Conservation (phyloP, 1,140 invertebrate species). For the Bathynomus jamesi region DNA sequence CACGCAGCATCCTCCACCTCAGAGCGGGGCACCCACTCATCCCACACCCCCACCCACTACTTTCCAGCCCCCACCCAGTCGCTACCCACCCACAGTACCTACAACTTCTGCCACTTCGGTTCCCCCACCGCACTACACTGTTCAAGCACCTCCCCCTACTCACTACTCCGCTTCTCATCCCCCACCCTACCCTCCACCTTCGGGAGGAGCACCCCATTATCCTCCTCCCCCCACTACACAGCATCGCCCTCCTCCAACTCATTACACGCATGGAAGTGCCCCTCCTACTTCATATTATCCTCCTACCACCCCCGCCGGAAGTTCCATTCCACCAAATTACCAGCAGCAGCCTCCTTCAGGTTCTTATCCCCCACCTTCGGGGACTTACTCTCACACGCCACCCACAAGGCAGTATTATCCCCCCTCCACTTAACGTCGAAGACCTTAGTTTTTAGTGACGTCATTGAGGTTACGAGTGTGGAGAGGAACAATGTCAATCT, state of each 20-base stretch:
- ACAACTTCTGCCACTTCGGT: conserved; percentile 2
- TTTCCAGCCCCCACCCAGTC: conserved; percentile 12
- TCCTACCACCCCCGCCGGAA: conserved; percentile 12
- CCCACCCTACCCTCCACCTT: conserved; percentile 15
- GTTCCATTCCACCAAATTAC: neutral
- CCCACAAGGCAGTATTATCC: neutral
- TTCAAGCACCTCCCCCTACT: conserved; percentile 16
- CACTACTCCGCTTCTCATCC: conserved; percentile 13
- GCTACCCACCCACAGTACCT: conserved; percentile 9
- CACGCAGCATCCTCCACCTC: conserved; percentile 24
- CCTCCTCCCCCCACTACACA: conserved; percentile 11
- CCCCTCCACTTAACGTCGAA: neutral
- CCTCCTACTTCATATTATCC: conserved; percentile 11
- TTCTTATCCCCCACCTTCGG: neutral
- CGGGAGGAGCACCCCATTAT: conserved; percentile 11
- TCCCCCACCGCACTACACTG: conserved; percentile 20
- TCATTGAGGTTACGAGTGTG: too few species aligned
- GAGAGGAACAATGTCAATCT: too few species aligned
- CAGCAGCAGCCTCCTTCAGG: neutral
- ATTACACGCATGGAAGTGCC: conserved; percentile 8
- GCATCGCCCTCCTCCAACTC: conserved; percentile 20
- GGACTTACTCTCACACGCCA: neutral
- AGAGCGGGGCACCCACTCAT: conserved; percentile 13
- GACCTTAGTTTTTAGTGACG: too few species aligned
- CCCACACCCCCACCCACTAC: conserved; percentile 26